Base-by-base conservation (phyloP, 1,140 invertebrate genomes). In the Danaus melanippus region DNA sequence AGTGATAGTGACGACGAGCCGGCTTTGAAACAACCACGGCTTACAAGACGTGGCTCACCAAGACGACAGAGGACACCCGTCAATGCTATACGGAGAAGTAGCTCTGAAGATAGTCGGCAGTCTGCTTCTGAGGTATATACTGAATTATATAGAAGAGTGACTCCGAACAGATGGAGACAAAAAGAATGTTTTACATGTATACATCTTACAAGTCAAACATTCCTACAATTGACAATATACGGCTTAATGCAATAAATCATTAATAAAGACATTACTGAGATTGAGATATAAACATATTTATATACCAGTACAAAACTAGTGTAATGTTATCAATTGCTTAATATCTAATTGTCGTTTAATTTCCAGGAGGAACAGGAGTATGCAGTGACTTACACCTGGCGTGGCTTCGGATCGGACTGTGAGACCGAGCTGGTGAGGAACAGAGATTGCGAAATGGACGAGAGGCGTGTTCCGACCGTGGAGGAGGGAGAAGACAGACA, bases 1-100 rank as follows among this genome's bases (percentile, higher is more conserved):
- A 87, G 81, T 47, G 90, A 91, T 62, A 91, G 90, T 74, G 91
- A 92, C 86, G 91, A 92, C 80, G 92, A 92, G 69, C 92, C 92
- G 40, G 90, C 91, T 42, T 87, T 89, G 57, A 93, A 93, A 69
- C 90, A 91, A 58, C 90, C 90, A n/a, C 81, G 91, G 21, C 84
- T 92, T 9, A 87, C 86, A 64, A 83, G 72, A 15, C 71, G 76
- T 3, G 76, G 78, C 0, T 83, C 81, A 0, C 83, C 81, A 8
- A 56, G 74, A 7, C 63, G 81, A 47, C 75, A 76, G 21, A 69
- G 78, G 15, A 75, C 73, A 0, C 76, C 77, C 9, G 69, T 71
- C 62, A 72, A 79, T 58, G 62, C 61, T 7, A 58, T 76, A 1
- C 53, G 53, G 2, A 56, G 79, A 43, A 67, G 77, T 21, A 62